Evolutionary conservation across 2,113 vertebrate genomes (phyloP).

Genomic region (Mesoclemmys tuberculata): DNA sequence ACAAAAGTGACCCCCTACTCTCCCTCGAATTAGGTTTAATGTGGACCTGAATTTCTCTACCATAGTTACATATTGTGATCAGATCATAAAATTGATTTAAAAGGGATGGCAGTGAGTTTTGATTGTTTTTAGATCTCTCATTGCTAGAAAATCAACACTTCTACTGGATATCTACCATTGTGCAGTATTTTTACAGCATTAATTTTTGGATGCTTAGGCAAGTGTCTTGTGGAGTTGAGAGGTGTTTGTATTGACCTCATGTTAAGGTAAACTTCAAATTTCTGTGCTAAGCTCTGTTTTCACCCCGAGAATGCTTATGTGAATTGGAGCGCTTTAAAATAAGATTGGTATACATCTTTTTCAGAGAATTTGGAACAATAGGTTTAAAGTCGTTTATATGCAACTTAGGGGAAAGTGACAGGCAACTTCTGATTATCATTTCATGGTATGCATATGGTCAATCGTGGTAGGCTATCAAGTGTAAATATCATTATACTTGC

Average conservation of each 20-base stretch:
- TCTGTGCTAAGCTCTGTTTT: background rate
- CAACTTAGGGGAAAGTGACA: background rate
- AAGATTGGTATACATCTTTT: background rate
- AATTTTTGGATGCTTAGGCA: background rate
- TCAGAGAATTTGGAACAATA: background rate
- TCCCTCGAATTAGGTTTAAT: too few species aligned
- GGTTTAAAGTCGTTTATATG: background rate
- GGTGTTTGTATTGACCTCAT: background rate
- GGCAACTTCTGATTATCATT: background rate
- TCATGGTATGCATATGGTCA: background rate
- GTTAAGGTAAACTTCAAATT: rapidly evolving
- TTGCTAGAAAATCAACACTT: rapidly evolving
- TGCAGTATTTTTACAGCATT: background rate
- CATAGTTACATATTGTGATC: rapidly evolving
- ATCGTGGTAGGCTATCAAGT: background rate
- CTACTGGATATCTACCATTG: background rate
- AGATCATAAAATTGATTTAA: background rate
- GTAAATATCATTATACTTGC: background rate
- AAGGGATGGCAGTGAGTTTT: rapidly evolving
- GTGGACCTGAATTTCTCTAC: background rate
- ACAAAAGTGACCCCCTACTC: background rate
- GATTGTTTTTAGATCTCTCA: background rate
- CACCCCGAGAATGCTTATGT: background rate
- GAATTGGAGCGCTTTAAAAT: background rate
- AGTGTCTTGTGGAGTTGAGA: background rate